These are phyloP conservation scores for Spea hammondii DNA, from an alignment of 2,797 vertebrate genomes.

Conservation along the genomic window DNA sequence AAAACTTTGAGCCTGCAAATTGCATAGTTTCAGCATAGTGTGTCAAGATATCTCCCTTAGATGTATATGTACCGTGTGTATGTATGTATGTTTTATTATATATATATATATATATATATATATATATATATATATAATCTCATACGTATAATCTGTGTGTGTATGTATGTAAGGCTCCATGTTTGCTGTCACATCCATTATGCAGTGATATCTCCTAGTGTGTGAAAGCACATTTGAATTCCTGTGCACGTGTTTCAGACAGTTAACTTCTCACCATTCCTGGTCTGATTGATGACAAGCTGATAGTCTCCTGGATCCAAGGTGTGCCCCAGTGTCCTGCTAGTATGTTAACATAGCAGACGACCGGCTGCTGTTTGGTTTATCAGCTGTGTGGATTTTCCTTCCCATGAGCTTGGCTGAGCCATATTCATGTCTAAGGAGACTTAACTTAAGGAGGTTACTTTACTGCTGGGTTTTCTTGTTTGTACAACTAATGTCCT, in stretches of 20 bases:
- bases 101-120: too few species aligned
- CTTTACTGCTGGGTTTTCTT: neutral
- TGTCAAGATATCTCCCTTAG: too few species aligned
- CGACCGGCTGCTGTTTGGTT: neutral
- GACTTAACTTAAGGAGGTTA: neutral
- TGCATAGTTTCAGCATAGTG: too few species aligned
- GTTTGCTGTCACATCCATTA: neutral
- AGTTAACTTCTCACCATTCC: neutral
- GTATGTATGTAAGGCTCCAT: too few species aligned
- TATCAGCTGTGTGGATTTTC: constrained; percentile 15
- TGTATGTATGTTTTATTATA: too few species aligned
- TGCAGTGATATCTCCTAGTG: neutral
- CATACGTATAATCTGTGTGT: too few species aligned
- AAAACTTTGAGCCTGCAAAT: too few species aligned
- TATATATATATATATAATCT: too few species aligned
- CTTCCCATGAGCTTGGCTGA: constrained; percentile 14
- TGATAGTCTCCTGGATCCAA: neutral
- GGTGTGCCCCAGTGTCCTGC: neutral
- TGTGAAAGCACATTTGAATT: neutral
- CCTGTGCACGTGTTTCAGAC: neutral
- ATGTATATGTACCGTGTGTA: too few species aligned
- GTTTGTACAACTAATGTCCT: too few species aligned
- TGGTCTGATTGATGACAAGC: neutral
- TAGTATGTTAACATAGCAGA: neutral
- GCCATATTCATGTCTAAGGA: constrained; percentile 28